Percentiles rank a stretch among this genome's conserved stretches.
These are phyloP conservation scores for Grantiella picta DNA, from an alignment of 2,113 vertebrate genomes.

Conservation along the genomic window DNA sequence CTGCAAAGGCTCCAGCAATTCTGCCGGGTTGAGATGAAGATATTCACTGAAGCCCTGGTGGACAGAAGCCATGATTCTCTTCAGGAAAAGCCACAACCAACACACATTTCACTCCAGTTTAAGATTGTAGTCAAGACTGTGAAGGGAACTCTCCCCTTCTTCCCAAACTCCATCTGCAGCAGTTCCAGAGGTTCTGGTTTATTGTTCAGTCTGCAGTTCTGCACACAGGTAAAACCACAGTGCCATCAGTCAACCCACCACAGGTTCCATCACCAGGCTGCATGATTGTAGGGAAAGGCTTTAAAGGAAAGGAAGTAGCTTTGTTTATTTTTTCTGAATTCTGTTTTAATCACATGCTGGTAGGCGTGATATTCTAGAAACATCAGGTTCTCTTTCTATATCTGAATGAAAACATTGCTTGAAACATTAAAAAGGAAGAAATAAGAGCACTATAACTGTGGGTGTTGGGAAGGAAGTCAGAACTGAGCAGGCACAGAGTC, in stretches of 20 bases:
- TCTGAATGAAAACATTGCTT: not conserved
- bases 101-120: not conserved
- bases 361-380: not conserved
- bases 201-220: not conserved
- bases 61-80: not conserved
- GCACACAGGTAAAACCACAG: not conserved
- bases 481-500: not conserved
- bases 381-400: not conserved
- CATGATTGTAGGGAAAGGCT: not conserved
- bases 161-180: not conserved
- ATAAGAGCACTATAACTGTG: not conserved
- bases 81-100: not conserved
- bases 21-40: not conserved
- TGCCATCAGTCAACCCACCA: not conserved
- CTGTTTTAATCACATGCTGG: not conserved
- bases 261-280: not conserved
- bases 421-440: not conserved
- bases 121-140: accelerated
- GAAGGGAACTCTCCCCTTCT: not conserved
- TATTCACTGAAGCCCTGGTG: too few species aligned
- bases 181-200: not conserved
- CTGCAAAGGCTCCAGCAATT: not conserved
- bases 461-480: not conserved
- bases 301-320: not conserved
- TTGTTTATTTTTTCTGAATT: not conserved